Conservation (phyloP, 2,888 invertebrate species). For the Epiblema foenella region DNA sequence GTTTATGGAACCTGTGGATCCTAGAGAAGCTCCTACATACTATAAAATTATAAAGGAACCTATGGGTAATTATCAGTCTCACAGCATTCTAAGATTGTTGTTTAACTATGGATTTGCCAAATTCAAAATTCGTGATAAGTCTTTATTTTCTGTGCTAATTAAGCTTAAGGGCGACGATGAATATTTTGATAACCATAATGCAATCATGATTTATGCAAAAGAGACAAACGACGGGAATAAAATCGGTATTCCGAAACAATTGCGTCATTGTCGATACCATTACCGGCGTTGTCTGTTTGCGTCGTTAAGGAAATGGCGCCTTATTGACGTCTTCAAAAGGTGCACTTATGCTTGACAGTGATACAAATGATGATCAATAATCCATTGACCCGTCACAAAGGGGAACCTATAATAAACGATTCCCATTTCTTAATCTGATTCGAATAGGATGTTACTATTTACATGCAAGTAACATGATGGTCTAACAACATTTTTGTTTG, state of each 20-base stretch:
- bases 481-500: not conserved
- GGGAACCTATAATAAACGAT: no score
- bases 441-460: not conserved
- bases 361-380: no score
- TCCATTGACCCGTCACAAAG: not conserved
- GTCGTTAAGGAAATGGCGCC: no score
- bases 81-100: not conserved
- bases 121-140: not conserved
- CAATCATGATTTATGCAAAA: not conserved
- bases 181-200: not conserved
- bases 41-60: conserved; percentile 98
- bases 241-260: no score
- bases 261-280: no score
- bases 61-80: conserved; percentile 87
- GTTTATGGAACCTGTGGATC: conserved; percentile 98
- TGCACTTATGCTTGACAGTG: no score
- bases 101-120: not conserved
- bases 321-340: no score
- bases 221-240: not conserved
- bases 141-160: not conserved
- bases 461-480: not conserved
- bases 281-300: no score
- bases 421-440: not conserved
- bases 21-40: conserved; percentile 98
- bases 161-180: not conserved